Conservation (phyloP, 2,797 vertebrate species). For the Danionella dracula region DNA sequence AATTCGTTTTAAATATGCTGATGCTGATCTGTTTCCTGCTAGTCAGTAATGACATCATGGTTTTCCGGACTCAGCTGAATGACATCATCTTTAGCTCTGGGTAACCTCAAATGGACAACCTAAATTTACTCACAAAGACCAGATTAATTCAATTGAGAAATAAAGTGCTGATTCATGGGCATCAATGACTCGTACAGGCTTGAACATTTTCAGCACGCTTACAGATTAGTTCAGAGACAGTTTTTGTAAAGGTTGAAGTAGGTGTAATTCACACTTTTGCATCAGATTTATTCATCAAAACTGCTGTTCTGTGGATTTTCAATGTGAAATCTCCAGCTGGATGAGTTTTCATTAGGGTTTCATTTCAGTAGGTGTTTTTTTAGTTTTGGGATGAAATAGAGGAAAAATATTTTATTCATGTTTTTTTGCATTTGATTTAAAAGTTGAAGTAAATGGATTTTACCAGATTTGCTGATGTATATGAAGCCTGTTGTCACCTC, state of each 20-base stretch:
- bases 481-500: too few relatives aligned
- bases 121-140: background rate
- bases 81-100: constrained; percentile 17
- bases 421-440: background rate
- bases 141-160: background rate
- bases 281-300: constrained; percentile 19
- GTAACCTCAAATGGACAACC: constrained; percentile 26
- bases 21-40: constrained; percentile 27
- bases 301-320: constrained; percentile 5
- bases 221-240: background rate
- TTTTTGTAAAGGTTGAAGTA: constrained; percentile 29
- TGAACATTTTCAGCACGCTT: background rate
- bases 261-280: background rate
- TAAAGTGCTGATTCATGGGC: constrained; percentile 5
- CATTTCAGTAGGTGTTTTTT: background rate
- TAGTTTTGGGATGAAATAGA: background rate
- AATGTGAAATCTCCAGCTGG: background rate
- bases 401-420: background rate
- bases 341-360: background rate
- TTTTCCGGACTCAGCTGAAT: constrained; percentile 4
- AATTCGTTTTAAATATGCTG: constrained; percentile 19
- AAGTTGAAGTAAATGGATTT: too few relatives aligned
- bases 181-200: constrained; percentile 10
- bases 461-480: too few relatives aligned
- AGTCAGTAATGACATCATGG: constrained; percentile 27